Conservation (phyloP, 1,140 invertebrate genomes). For the Protaetia brevitarsis region DNA sequence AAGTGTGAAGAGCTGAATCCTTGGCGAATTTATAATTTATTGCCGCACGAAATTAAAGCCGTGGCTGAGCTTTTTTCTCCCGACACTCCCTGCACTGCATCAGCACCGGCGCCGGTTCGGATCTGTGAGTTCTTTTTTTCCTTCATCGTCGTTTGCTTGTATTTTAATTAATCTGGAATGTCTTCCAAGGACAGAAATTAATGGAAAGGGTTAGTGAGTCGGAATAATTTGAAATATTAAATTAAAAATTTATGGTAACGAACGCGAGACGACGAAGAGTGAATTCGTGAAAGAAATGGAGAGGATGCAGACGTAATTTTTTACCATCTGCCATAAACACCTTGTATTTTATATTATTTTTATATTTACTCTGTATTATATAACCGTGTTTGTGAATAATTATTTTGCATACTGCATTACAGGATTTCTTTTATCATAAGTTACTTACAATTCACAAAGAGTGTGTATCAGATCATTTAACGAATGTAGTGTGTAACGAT, state of each 20-base stretch:
- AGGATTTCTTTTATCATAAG: too few relatives aligned
- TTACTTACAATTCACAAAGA: too few relatives aligned
- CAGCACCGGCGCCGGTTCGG: not conserved
- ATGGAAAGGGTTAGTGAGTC: slow-evolving; percentile 15
- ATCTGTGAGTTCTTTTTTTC: not conserved
- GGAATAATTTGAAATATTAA: slow-evolving; percentile 16
- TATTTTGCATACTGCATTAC: too few relatives aligned
- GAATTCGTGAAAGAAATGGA: not conserved
- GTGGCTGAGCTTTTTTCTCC: not conserved
- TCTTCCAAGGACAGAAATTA: slow-evolving; percentile 8
- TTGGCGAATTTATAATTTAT: slow-evolving; percentile 11
- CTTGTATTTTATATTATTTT: not conserved
- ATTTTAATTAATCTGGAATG: slow-evolving; percentile 12
- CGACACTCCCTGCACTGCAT: not conserved
- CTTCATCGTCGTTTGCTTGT: slow-evolving; percentile 6
- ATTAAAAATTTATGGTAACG: slow-evolving; percentile 8
- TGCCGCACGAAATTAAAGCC: slow-evolving; percentile 1
- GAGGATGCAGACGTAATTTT: not conserved
- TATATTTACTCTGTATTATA: too few relatives aligned
- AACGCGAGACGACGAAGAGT: not conserved
- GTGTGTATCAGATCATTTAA: too few relatives aligned
- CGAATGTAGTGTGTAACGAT: too few relatives aligned
- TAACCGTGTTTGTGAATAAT: too few relatives aligned
- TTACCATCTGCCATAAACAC: not conserved
- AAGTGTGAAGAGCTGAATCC: slow-evolving; percentile 1